These are phyloP conservation scores for Apaloderma vittatum DNA, from an alignment of 2,113 vertebrate genomes.

Conservation along the genomic window DNA sequence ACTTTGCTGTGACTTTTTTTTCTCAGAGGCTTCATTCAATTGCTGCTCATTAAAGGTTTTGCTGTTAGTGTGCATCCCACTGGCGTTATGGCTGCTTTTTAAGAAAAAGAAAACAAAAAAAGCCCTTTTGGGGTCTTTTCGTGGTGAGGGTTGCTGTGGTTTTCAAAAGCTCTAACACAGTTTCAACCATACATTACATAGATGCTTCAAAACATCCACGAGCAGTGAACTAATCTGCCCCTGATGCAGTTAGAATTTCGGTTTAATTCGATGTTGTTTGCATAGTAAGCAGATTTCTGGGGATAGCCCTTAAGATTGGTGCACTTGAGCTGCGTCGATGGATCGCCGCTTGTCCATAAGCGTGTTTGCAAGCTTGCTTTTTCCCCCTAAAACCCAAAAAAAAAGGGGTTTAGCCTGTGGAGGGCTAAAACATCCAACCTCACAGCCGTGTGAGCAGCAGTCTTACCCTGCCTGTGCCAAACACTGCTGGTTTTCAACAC, in stretches of 20 bases:
- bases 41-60: not conserved
- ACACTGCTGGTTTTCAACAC: not conserved
- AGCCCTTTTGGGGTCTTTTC: not conserved
- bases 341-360: not conserved
- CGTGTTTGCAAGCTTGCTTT: not conserved
- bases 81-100: not conserved
- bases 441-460: not conserved
- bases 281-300: not conserved
- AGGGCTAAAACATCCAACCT: not conserved
- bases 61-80: accelerated
- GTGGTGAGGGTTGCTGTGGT: not conserved
- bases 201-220: accelerated
- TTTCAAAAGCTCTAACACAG: not conserved
- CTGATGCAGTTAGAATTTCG: not conserved
- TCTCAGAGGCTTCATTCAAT: not conserved
- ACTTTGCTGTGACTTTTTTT: not conserved
- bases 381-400: not conserved
- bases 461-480: not conserved
- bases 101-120: not conserved
- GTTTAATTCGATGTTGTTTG: not conserved
- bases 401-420: not conserved
- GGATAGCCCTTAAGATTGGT: not conserved
- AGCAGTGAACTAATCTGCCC: not conserved
- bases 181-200: not conserved
- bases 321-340: accelerated